A percentile compares a stretch with the other conserved stretches of the same genome.
phyloP scores from a whole-genome alignment of 1,140 invertebrate genomes.

The Brachionus asplanchnoidis region DNA sequence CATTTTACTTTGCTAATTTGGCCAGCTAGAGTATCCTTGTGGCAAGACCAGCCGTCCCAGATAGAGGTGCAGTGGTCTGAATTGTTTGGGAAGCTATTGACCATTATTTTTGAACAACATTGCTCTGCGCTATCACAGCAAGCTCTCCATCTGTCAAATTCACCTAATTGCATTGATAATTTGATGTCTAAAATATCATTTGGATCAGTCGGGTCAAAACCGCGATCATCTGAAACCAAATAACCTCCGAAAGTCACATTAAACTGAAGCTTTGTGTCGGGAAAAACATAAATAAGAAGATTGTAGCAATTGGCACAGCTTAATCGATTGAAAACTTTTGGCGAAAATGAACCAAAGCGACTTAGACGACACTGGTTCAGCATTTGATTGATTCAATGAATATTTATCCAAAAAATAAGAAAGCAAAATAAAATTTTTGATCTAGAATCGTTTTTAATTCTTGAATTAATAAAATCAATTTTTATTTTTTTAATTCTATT shows the following conservation, averaged over 20 bases:
- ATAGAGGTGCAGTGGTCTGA: background rate
- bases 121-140: conserved; percentile 9
- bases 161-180: background rate
- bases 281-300: conserved; percentile 8
- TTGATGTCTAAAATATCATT: background rate
- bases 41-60: conserved; percentile 40
- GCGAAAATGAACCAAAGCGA: background rate
- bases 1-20: conserved; percentile 34
- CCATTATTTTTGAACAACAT: conserved; percentile 9
- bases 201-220: background rate
- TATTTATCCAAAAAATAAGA: background rate
- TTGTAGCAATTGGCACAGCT: conserved; percentile 28
- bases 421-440: background rate
- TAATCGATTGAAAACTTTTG: conserved; percentile 19
- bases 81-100: background rate
- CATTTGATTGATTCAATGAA: background rate
- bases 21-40: background rate
- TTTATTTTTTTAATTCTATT: too few species aligned
- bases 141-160: conserved; percentile 27
- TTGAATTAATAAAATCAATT: too few species aligned
- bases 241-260: background rate
- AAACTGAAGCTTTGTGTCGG: background rate
- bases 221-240: background rate
- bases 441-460: background rate
- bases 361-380: background rate